phyloP scores from a whole-genome alignment of 2,888 invertebrate genomes.

The Melitaea athalia region DNA sequence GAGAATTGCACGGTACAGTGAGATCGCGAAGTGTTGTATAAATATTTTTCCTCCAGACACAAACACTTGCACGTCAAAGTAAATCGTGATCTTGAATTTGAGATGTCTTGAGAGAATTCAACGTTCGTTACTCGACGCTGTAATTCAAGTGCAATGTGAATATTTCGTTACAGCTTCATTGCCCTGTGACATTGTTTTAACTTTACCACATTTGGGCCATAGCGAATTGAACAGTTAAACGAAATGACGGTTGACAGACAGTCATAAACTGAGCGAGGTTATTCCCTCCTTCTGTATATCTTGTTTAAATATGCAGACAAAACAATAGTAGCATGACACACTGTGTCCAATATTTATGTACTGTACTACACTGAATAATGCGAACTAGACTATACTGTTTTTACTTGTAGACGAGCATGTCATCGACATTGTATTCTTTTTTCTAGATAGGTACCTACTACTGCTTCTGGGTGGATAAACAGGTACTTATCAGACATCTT shows the following conservation, averaged over 20 bases:
- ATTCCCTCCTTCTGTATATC: constrained; percentile 23
- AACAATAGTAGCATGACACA: background rate
- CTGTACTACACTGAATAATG: background rate
- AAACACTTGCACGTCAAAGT: constrained; percentile 50
- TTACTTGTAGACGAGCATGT: too few species aligned
- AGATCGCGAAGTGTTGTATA: constrained; percentile 58
- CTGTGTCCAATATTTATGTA: background rate
- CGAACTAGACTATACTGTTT: too few species aligned
- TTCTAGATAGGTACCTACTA: too few species aligned
- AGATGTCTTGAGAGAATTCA: constrained; percentile 39
- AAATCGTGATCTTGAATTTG: constrained; percentile 48
- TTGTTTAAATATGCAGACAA: background rate
- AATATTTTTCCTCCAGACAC: constrained; percentile 59
- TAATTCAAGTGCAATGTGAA: constrained; percentile 31
- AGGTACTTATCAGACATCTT: too few species aligned
- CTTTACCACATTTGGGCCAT: constrained; percentile 45
- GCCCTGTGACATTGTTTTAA: constrained; percentile 45
- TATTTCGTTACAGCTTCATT: constrained; percentile 39
- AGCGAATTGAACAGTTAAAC: constrained; percentile 41
- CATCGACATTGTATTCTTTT: too few species aligned
- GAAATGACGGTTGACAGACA: constrained; percentile 37
- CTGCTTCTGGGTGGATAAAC: too few species aligned
- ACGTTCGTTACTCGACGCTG: constrained; percentile 33
- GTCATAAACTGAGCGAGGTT: constrained; percentile 43
- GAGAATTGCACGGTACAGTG: constrained; percentile 46